These are phyloP conservation scores for Aleadryas rufinucha DNA, from an alignment of 2,113 vertebrate species.

Conservation along the genomic window DNA sequence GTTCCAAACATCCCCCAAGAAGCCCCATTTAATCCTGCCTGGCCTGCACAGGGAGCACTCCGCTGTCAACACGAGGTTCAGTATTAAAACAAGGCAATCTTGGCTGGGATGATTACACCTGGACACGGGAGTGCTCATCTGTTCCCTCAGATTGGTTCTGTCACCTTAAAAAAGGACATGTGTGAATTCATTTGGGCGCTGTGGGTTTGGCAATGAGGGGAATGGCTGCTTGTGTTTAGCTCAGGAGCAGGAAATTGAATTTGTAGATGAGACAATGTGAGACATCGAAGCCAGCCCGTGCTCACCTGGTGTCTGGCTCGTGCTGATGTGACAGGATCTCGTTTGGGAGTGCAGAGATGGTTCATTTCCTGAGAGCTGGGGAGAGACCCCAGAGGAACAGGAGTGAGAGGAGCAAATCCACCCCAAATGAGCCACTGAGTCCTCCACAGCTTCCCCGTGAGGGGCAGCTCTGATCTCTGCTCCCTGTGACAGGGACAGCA, in stretches of 20 bases:
- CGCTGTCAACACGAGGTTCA: fast-evolving
- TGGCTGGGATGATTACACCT: background rate
- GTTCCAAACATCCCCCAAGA: background rate
- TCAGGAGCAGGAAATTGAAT: background rate
- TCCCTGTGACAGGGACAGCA: background rate
- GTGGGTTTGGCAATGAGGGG: background rate
- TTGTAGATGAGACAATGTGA: background rate
- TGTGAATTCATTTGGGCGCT: background rate
- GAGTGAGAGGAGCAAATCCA: background rate
- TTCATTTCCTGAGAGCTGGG: background rate
- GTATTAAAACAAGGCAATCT: background rate
- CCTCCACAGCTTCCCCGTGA: background rate
- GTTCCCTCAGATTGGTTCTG: background rate
- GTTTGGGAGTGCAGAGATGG: fast-evolving
- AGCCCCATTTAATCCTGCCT: background rate
- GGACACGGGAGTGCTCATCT: background rate
- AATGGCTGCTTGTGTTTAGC: background rate
- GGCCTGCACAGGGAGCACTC: background rate
- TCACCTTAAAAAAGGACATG: background rate
- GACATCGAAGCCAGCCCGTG: background rate
- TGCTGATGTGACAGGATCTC: fast-evolving
- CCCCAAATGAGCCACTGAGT: fast-evolving
- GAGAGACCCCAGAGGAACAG: background rate
- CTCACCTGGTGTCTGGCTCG: background rate
- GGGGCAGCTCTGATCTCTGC: background rate